Conservation (phyloP, 2,797 vertebrate genomes). For the Anomalospiza imberbis region DNA sequence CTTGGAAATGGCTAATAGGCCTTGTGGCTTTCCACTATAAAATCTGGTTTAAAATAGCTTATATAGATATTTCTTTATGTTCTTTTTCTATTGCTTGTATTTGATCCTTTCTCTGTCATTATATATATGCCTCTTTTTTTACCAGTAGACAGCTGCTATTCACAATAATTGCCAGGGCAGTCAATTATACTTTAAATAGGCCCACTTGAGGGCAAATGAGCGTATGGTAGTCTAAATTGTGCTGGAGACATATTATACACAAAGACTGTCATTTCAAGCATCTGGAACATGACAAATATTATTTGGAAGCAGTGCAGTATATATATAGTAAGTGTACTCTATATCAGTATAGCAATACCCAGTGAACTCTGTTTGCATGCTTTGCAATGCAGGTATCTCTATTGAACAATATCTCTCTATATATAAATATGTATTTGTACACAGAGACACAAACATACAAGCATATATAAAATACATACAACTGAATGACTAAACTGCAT, state of each 20-base stretch:
- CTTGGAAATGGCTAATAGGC: conserved; percentile 75
- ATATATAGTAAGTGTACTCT: not conserved
- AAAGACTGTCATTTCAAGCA: conserved; percentile 75
- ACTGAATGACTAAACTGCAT: not conserved
- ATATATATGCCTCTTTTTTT: conserved; percentile 68
- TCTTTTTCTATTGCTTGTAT: conserved; percentile 69
- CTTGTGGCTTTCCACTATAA: conserved; percentile 70
- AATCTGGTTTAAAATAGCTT: conserved; percentile 70
- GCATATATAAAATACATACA: not conserved
- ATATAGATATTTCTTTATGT: conserved; percentile 76
- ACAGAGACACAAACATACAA: not conserved
- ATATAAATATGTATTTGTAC: not conserved
- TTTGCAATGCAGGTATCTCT: not conserved
- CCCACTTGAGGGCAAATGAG: conserved; percentile 82
- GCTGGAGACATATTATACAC: conserved; percentile 72
- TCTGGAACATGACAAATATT: conserved; percentile 76
- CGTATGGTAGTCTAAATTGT: conserved; percentile 77
- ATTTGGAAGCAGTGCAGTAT: not conserved
- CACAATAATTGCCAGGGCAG: conserved; percentile 79
- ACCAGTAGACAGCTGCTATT: conserved; percentile 81
- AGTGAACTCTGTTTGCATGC: not conserved
- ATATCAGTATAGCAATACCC: not conserved
- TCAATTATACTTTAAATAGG: conserved; percentile 85
- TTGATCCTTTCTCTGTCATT: conserved; percentile 77
- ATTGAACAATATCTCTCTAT: not conserved